phyloP scores from a whole-genome alignment of 2,797 vertebrate species.

The Xerus rutilus region DNA sequence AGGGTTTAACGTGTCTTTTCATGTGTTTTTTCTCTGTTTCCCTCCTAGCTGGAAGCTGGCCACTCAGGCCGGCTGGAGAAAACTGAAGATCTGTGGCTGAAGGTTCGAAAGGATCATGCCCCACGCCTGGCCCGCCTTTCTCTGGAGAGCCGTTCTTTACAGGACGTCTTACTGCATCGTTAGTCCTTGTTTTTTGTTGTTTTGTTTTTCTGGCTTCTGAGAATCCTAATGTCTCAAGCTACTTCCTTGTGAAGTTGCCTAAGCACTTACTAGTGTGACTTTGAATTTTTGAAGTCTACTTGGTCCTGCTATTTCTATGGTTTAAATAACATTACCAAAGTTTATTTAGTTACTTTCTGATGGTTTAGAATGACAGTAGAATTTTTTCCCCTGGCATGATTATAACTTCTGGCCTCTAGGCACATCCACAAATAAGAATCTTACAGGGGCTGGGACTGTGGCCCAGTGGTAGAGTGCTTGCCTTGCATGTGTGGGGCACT shows the following conservation, averaged over 20 bases:
- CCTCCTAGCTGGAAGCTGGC: constrained; percentile 94
- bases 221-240: background rate
- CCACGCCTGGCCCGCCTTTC: constrained; percentile 96
- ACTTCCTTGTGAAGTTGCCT: background rate
- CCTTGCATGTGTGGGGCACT: too few relatives aligned
- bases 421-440: background rate
- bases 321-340: background rate
- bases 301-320: constrained; percentile 27
- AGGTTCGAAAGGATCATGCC: constrained; percentile 97
- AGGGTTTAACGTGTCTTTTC: background rate
- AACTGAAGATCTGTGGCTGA: constrained; percentile 97
- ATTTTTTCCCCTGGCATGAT: background rate
- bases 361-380: background rate
- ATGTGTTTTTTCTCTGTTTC: constrained; percentile 4
- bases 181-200: constrained; percentile 67
- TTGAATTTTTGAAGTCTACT: constrained; percentile 28
- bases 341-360: constrained; percentile 40
- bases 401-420: background rate
- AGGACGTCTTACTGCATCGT: constrained; percentile 96
- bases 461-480: too few relatives aligned
- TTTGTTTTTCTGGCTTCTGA: background rate
- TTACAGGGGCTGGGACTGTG: background rate
- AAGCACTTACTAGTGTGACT: background rate
- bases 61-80: constrained; percentile 97
- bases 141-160: constrained; percentile 96